Evolutionary conservation across 2,888 invertebrate genomes (phyloP), one percentile per base, ranked within the genome.

Genomic region (Dorcus parallelipipedus): DNA sequence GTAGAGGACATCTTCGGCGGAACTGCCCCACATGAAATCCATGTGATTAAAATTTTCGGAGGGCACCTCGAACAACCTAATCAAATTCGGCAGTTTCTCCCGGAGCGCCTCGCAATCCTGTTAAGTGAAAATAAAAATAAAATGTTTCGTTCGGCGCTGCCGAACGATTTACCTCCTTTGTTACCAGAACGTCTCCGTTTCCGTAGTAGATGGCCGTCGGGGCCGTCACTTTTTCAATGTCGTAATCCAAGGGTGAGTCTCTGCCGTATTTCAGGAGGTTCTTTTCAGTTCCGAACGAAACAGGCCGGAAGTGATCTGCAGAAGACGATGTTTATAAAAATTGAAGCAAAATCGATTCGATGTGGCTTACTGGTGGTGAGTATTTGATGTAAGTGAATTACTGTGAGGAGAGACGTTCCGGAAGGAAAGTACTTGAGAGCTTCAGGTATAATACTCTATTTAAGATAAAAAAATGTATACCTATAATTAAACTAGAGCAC

Each of bases 21-120:
- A 81, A 9, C 82, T 83, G 9, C 83, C 89, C 84, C 86, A 88
- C 63, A 87, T 76, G 70, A 88, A 90, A 71, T 90, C 90, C 60
- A 89, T 70, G 71, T 90, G 90, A 70, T 84, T 88, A 69, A 88
- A 90, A 5, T 76, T 75, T 2, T 77, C 68, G 68, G 82, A 76
- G 0, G 83, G 80, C 8, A 90, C 81, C 47, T 81, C 74, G 74
- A 84, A 84, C 62, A 82, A 80, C 9, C 82, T 83, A 3, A 83
- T 79, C 45, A 82, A 77, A 65, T 80, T 85, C 56, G 82, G 84
- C 61, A 83, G 80, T 71, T 80, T 79, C 9, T 69, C 73, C 42
- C 80, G 82, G 23, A 88, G 71, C 57, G 78, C 79, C 54, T 82
- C 78, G 2, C 87, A 83, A 69, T 88, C 88, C 81, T 82, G 64